These are phyloP conservation scores for Kryptolebias ocellatus DNA, from an alignment of 2,797 vertebrate species.

Conservation along the genomic window DNA sequence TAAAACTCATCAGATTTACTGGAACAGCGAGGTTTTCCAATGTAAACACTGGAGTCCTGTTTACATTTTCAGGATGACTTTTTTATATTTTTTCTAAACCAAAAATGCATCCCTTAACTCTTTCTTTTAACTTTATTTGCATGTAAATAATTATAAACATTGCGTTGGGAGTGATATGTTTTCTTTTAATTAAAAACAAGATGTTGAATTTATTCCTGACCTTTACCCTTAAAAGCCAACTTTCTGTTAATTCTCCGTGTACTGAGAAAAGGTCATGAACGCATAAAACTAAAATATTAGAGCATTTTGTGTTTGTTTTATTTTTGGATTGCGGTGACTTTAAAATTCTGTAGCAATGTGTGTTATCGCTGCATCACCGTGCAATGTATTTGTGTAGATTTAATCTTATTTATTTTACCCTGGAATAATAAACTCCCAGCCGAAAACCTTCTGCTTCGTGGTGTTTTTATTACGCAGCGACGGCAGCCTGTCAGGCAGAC, in stretches of 20 bases:
- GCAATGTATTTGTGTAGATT: slow-evolving; percentile 10
- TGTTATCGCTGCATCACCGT: neutral
- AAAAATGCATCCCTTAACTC: slow-evolving; percentile 15
- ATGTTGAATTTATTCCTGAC: slow-evolving; percentile 17
- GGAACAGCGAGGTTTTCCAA: slow-evolving; percentile 6
- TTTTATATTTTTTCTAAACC: slow-evolving; percentile 1
- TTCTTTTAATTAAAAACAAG: slow-evolving; percentile 30
- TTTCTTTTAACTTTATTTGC: slow-evolving; percentile 9
- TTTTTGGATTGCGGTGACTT: neutral
- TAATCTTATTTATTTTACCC: slow-evolving; percentile 6
- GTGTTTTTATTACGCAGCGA: slow-evolving; percentile 26
- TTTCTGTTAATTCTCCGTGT: slow-evolving; percentile 12
- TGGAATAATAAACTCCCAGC: slow-evolving; percentile 12
- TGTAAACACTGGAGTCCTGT: no score
- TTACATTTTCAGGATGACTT: neutral
- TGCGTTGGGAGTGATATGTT: slow-evolving; percentile 24
- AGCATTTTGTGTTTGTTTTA: neutral
- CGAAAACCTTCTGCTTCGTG: slow-evolving; percentile 21
- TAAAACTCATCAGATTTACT: slow-evolving; percentile 2
- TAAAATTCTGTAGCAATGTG: slow-evolving; percentile 1
- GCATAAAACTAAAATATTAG: neutral
- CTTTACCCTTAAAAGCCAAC: slow-evolving; percentile 6
- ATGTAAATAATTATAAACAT: slow-evolving; percentile 26
- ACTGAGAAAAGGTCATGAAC: slow-evolving; percentile 6
- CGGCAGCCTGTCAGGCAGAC: slow-evolving; percentile 17